Evolutionary conservation across 2,888 invertebrate genomes (phyloP), one percentile per base, ranked within the genome.

Genomic region (Brassicogethes aeneus): DNA sequence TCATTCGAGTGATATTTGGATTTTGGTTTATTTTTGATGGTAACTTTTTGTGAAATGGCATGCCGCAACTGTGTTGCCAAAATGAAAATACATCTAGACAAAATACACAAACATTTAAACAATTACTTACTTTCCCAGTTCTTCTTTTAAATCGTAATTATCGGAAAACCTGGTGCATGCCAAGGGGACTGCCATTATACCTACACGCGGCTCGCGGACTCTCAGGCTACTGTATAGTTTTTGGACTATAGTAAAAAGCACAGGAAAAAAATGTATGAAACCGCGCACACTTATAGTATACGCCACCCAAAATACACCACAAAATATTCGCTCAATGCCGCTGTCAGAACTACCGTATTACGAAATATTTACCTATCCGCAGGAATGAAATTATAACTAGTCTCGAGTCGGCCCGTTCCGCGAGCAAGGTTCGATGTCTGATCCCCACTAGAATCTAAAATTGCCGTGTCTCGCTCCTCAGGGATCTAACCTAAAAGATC

Each of bases 131-230:
- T 97, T 97, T 73, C 97, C 97, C 69, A 99, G 80, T 79, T 99
- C 97, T 77, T 99, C 97, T 76, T 97, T 97, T 60, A 99, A 83
- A 67, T 99, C 97, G 75, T 99, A 99, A 75, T 96, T 95, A 76
- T 99, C 97, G 74, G 92, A 95, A 77, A 97, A 97, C 69, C 95
- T 89, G 70, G 94, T 95, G 76, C 91, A 89, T 74, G 87, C 83
- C 71, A 84, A 81, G 70, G 85, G 86, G 71, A 85, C 85, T 74
- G 89, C 83, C 89, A 90, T 89, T 73, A 72, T 62, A 59, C 54
- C 59, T 52, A 45, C 47, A 39, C 35, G 14, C 32, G 29, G 23
- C 23, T 23, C 36, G 40, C 17, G 38, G 41, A 10, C n/a, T 3
- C 23, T 17, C 17, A 13, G 12, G 13, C 37, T 37, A 37, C 17